Conservation (phyloP, 2,113 vertebrate genomes). For the Scophthalmus maximus region DNA sequence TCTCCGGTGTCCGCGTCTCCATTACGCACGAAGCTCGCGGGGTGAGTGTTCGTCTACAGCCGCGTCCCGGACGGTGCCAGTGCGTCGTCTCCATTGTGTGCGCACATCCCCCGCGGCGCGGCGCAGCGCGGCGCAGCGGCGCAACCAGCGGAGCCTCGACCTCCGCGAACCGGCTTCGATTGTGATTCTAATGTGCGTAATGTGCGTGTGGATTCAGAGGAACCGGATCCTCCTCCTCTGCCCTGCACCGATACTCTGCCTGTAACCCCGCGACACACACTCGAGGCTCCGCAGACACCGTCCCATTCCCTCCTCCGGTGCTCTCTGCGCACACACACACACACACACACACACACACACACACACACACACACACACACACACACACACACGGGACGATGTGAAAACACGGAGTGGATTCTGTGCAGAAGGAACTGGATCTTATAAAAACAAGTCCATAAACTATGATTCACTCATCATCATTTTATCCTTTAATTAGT, state of each 20-base stretch:
- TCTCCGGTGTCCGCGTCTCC: constrained; percentile 13
- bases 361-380: background rate
- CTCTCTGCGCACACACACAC: background rate
- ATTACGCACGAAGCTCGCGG: background rate
- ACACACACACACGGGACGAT: background rate
- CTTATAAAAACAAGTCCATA: background rate
- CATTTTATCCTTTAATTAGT: too few relatives aligned
- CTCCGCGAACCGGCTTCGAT: background rate
- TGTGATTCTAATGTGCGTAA: constrained; percentile 31
- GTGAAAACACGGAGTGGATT: constrained; percentile 67
- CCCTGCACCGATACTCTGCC: constrained; percentile 1
- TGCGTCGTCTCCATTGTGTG: constrained; percentile 68
- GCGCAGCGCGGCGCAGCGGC: constrained; percentile 32
- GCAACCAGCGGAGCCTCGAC: constrained; percentile 3
- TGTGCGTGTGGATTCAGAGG: background rate
- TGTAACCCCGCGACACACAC: constrained; percentile 21
- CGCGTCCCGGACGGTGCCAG: constrained; percentile 49
- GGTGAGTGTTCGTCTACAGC: constrained; percentile 26
- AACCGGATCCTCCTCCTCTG: background rate
- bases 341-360: constrained; percentile 1
- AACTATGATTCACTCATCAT: too few relatives aligned
- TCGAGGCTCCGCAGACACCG: constrained; percentile 3
- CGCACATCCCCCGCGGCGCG: constrained; percentile 54
- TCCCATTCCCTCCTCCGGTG: constrained; percentile 31
- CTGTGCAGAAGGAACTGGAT: background rate